Base-by-base conservation (phyloP, 2,888 invertebrate genomes). In the Lasioglossum malachurum region DNA sequence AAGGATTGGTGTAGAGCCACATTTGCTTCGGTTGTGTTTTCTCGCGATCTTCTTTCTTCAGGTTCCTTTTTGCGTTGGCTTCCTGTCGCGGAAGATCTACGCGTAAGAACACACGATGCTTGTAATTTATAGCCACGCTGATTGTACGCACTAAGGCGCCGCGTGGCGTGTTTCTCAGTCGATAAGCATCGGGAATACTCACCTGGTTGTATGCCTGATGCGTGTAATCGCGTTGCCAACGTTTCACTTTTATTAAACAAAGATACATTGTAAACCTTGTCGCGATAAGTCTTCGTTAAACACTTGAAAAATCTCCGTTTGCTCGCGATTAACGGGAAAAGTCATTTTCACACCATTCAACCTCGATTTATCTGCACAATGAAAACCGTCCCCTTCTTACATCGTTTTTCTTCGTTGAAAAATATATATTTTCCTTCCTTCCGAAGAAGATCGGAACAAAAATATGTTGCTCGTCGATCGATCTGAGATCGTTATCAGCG, bases 171-270 rank as follows among this genome's bases (percentile, higher is more conserved):
- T 91, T 91, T 82, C 86, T 75, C 80, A 79, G 57, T 74, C 89
- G 92, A 92, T 91, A 91, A 84, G 78, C 86, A 90, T 92, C 92
- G 83, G 77, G 75, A 86, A 86, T 92, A 92, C 91, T 88, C 92
- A 91, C 91, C 91, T 87, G 92, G 91, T 80, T 86, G 84, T 80
- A 75, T 80, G 78, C 74, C 49, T 72, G 73, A 78, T 78, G 72
- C 75, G 80, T 75, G 76, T 77, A 80, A 74, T 83, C 87, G 87
- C 78, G 78, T 75, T 85, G 60, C 35, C 82, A 80, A 85, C 85
- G 87, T 86, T 87, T 81, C 87, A 81, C 75, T 81, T 84, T 84
- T 89, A 90, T 90, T 91, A 92, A 92, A 93, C 88, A 91, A 92
- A 88, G 89, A 86, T 90, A 88, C 89, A 87, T 86, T 72, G 79